Conservation (phyloP, 2,113 vertebrate species). For the Nanger granti region DNA sequence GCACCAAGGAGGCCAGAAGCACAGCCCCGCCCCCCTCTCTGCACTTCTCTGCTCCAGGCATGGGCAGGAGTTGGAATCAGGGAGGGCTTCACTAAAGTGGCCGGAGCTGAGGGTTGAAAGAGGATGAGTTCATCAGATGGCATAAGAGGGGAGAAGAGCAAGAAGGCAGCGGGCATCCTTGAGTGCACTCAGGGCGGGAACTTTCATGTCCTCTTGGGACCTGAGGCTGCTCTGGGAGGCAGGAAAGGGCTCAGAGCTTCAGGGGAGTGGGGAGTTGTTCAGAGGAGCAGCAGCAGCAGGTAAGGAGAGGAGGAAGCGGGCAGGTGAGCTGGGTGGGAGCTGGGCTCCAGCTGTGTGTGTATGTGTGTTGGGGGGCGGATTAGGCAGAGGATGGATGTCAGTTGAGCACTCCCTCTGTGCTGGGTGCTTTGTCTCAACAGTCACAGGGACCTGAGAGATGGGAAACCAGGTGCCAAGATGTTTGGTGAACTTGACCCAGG, state of each 20-base stretch:
- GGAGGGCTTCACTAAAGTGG: not conserved
- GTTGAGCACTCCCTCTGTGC: not conserved
- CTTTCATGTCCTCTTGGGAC: not conserved
- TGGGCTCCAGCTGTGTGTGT: rapidly evolving
- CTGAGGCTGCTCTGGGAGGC: not conserved
- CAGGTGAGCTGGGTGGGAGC: not conserved
- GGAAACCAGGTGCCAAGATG: not conserved
- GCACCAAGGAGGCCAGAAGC: no score
- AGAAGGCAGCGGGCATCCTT: not conserved
- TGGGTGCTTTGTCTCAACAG: not conserved
- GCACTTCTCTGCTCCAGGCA: not conserved
- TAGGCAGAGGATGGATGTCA: not conserved
- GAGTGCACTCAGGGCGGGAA: not conserved
- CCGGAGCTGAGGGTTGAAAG: not conserved
- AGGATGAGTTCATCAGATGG: not conserved
- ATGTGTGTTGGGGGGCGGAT: not conserved
- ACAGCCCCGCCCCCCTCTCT: not conserved
- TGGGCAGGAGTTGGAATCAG: not conserved
- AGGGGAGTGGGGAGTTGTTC: not conserved
- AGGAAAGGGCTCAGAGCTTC: not conserved
- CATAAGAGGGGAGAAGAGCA: not conserved
- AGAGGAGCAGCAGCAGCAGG: not conserved
- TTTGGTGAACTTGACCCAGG: not conserved
- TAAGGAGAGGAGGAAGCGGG: not conserved
- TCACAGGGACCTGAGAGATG: not conserved